Conservation (phyloP, 2,888 invertebrate genomes). For the Augochlorella aurata region DNA sequence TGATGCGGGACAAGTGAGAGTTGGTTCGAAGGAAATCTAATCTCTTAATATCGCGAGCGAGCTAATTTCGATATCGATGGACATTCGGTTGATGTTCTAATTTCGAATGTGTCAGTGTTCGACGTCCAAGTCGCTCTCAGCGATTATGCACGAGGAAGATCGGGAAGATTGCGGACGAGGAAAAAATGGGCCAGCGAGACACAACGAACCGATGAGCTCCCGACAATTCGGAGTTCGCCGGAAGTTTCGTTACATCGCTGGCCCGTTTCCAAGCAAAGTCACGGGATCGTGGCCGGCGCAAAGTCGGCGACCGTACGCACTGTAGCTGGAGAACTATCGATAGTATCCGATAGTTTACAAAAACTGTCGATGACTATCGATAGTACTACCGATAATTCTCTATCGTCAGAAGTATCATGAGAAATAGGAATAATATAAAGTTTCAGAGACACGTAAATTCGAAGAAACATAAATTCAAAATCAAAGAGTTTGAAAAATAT, state of each 20-base stretch:
- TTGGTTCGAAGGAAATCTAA: too few species aligned
- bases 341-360: too few species aligned
- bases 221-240: slow-evolving; percentile 9
- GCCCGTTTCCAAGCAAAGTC: slow-evolving; percentile 41
- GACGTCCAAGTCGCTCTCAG: neutral
- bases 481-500: too few species aligned
- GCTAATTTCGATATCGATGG: neutral
- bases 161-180: neutral
- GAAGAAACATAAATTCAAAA: too few species aligned
- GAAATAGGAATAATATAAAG: too few species aligned
- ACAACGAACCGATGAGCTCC: neutral
- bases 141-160: neutral
- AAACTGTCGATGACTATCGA: too few species aligned
- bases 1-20: too few species aligned
- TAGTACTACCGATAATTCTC: too few species aligned
- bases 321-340: neutral
- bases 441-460: too few species aligned
- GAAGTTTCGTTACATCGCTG: slow-evolving; percentile 25
- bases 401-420: too few species aligned
- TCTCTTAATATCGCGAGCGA: too few species aligned
- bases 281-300: slow-evolving; percentile 16
- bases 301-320: slow-evolving; percentile 15
- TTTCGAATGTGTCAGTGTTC: neutral
- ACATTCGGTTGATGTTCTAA: neutral
- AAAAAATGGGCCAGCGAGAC: slow-evolving; percentile 6